Evolutionary conservation across 2,797 vertebrate species (phyloP).

Genomic region (Mus minutoides): DNA sequence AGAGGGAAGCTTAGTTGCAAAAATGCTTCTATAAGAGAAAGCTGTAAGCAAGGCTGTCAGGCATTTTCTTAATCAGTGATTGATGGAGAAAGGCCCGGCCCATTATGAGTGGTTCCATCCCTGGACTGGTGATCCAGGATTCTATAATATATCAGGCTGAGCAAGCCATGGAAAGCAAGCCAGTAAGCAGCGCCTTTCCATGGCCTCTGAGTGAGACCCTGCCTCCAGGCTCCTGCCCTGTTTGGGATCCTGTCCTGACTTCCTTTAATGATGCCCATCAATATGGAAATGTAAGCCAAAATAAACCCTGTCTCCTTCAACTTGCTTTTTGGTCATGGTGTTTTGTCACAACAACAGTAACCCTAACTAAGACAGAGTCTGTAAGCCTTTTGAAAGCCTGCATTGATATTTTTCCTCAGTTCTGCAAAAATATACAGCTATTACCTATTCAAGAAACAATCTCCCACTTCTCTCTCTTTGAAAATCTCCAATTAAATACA

Average conservation of each 20-base stretch:
- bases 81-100: not conserved
- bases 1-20: not conserved
- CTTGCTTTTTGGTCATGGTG: not conserved
- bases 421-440: slow-evolving; percentile 22
- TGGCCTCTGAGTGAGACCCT: not conserved
- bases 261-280: not conserved
- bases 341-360: not conserved
- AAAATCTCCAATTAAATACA: slow-evolving; percentile 22
- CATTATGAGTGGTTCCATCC: not conserved
- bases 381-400: not conserved
- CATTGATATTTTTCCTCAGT: not conserved
- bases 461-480: not conserved
- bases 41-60: not conserved
- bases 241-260: not conserved
- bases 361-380: not conserved
- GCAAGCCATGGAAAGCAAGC: not conserved
- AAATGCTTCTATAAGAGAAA: not conserved
- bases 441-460: slow-evolving; percentile 4
- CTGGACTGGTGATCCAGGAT: not conserved
- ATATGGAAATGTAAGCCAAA: not conserved
- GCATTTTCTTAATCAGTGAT: not conserved
- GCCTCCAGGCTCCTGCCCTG: not conserved
- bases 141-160: not conserved
- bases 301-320: not conserved
- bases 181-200: not conserved